A percentile compares a stretch with the other conserved stretches of the same genome.
Conservation (phyloP, 2,888 invertebrate species). For the Blastobasis adustella region DNA sequence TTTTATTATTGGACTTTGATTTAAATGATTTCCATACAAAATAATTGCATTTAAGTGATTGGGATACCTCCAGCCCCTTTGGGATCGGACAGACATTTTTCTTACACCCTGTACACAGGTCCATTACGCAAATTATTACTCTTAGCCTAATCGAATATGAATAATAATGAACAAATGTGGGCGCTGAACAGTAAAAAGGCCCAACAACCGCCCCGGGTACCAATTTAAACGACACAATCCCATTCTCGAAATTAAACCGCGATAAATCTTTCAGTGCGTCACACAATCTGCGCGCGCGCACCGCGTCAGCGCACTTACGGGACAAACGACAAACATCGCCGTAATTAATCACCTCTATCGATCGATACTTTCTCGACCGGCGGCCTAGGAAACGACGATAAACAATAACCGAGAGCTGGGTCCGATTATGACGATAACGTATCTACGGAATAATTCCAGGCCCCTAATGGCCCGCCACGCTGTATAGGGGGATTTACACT, state of each 20-base stretch:
- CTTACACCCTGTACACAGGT: no score
- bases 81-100: no score
- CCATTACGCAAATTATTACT: not conserved
- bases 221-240: constrained; percentile 46
- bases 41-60: no score
- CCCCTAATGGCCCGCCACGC: constrained; percentile 63
- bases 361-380: constrained; percentile 36
- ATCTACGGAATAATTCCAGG: constrained; percentile 52
- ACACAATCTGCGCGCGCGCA: no score
- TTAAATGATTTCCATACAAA: no score
- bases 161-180: not conserved
- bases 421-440: constrained; percentile 67
- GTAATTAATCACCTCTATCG: constrained; percentile 59
- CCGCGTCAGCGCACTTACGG: constrained; percentile 37
- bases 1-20: no score
- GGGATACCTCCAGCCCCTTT: no score
- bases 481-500: constrained; percentile 65
- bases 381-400: constrained; percentile 53
- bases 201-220: constrained; percentile 16
- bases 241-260: constrained; percentile 7
- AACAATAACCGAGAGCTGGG: constrained; percentile 63
- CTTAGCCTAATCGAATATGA: not conserved
- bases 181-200: constrained; percentile 15
- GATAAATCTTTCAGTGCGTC: no score
- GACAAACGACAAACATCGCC: constrained; percentile 51